A percentile compares a stretch with the other conserved stretches of the same genome.
Conservation (phyloP, 2,888 invertebrate species). For the Eupeodes latifasciatus region DNA sequence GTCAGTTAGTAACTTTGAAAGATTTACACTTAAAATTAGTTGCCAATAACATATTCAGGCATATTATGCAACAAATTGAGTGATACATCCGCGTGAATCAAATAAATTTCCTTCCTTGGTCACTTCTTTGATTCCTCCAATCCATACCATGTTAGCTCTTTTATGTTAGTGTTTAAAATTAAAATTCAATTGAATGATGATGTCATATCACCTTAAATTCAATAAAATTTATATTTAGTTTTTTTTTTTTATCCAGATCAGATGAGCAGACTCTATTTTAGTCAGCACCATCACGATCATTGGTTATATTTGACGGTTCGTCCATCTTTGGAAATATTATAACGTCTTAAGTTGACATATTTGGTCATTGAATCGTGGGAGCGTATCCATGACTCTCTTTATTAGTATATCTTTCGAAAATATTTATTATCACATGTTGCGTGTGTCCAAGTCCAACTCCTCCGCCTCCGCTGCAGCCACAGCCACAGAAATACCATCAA, state of each 20-base stretch:
- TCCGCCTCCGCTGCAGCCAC: background rate
- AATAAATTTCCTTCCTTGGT: background rate
- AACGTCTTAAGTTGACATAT: slow-evolving; percentile 62
- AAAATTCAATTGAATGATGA: slow-evolving; percentile 50
- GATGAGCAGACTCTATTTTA: slow-evolving; percentile 58
- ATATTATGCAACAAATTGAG: too few relatives aligned
- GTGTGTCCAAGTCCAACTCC: slow-evolving; percentile 36
- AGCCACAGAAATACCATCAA: background rate
- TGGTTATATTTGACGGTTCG: slow-evolving; percentile 62
- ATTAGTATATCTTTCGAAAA: slow-evolving; percentile 60
- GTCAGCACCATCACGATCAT: slow-evolving; percentile 50
- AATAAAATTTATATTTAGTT: slow-evolving; percentile 42
- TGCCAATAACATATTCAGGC: too few relatives aligned
- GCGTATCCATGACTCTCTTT: slow-evolving; percentile 64
- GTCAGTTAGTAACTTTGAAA: too few relatives aligned
- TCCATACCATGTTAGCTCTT: background rate
- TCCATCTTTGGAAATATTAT: slow-evolving; percentile 66
- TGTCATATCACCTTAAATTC: slow-evolving; percentile 53
- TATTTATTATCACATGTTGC: slow-evolving; percentile 66
- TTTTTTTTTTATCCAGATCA: slow-evolving; percentile 49
- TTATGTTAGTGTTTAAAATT: background rate
- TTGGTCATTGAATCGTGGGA: slow-evolving; percentile 74
- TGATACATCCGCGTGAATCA: too few relatives aligned
- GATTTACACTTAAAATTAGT: too few relatives aligned
- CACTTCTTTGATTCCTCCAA: background rate